Evolutionary conservation across 2,888 invertebrate species (phyloP).

Genomic region (Heliconius erato): DNA sequence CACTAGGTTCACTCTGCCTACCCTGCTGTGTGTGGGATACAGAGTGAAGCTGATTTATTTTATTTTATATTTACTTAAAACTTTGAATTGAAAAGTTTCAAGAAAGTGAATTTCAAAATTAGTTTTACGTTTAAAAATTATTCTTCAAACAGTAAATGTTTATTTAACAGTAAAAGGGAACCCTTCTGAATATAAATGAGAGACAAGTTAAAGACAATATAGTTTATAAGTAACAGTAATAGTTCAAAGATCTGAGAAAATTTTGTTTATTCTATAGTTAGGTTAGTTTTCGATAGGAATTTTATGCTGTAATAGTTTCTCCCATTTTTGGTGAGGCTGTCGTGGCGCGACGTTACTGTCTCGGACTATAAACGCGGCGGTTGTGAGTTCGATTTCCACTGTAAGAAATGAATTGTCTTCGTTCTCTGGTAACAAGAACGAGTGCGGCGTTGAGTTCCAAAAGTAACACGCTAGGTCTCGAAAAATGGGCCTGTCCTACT

Average conservation of each 20-base stretch:
- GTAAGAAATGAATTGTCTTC: too few species aligned
- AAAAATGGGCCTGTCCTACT: too few species aligned
- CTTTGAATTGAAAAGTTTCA: background rate
- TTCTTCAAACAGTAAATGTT: background rate
- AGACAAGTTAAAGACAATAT: slow-evolving; percentile 10
- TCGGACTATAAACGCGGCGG: too few species aligned
- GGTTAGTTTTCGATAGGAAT: background rate
- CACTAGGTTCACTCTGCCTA: too few species aligned
- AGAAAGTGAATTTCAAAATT: background rate
- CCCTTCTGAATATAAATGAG: slow-evolving; percentile 9
- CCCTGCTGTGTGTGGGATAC: too few species aligned
- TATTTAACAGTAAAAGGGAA: slow-evolving; percentile 6
- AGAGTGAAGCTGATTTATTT: too few species aligned
- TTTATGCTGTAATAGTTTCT: background rate
- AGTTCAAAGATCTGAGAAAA: background rate
- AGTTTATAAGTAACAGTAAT: background rate
- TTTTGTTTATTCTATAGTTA: background rate
- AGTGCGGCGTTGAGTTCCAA: background rate
- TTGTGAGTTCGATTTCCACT: too few species aligned
- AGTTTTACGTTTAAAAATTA: background rate
- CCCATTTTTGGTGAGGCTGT: too few species aligned
- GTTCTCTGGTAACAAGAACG: too few species aligned
- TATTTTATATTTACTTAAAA: background rate
- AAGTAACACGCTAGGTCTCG: too few species aligned
- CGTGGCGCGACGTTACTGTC: too few species aligned